Base-by-base conservation (phyloP, 2,113 vertebrate genomes). In the Syngnathus floridae region DNA sequence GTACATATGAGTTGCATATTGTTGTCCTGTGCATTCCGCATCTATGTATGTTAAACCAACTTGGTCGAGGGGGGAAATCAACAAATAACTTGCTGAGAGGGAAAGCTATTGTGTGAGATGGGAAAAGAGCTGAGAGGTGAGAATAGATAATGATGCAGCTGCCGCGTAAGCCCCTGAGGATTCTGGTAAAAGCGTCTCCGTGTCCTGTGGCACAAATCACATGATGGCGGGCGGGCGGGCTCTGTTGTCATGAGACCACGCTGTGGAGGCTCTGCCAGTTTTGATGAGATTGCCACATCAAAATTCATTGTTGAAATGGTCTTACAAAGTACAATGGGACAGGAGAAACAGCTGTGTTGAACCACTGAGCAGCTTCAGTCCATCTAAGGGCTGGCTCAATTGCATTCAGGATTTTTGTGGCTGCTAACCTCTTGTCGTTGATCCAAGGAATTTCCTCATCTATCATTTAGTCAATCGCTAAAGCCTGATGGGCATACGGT, bases 121-220 rank as follows among this genome's bases (percentile, higher is more conserved):
- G 64, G 70, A 61, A 67, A 75, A 63, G 70, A 81, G 65, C 69
- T 40, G 60, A 78, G 67, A 60, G 57, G 76, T 65, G 70, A 74
- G 70, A 80, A 71, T 74, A 75, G 65, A 73, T 73, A 77, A 82
- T 74, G 67, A 86, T 82, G 76, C 79, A 81, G 80, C 66, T 77
- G 69, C 64, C 1, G 51, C 76, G 74, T 64, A 70, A 82, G 66
- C 73, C 72, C 66, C 49, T n/a, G 69, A 83, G 80, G 73, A 75
- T 83, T 81, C 45, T 82, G 76, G 80, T 64, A 71, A 79, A 84
- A 79, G 81, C 3, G 14, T 66, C 59, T 72, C 64, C 62, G 65
- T 59, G 72, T 82, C 69, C 59, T 22, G 38, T 69, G 69, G 66
- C 69, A 51, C 55, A 55, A 67, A 75, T 83, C 76, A 79, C 49